phyloP scores from a whole-genome alignment of 2,888 invertebrate species.

The Eupithecia inturbata region DNA sequence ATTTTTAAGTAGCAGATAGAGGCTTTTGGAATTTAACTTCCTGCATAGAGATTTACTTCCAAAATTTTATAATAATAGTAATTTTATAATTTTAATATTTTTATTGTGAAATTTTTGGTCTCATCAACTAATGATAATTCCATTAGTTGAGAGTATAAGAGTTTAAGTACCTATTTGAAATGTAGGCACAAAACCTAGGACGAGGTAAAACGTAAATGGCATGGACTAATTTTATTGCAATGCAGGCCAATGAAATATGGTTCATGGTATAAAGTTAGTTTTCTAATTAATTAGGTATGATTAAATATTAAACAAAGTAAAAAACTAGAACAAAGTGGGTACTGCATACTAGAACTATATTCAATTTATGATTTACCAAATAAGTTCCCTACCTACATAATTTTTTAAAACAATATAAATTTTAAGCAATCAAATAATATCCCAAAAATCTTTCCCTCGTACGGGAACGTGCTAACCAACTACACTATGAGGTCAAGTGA shows the following conservation, averaged over 20 bases:
- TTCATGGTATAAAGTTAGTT: neutral
- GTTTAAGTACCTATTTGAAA: conserved; percentile 9
- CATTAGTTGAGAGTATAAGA: neutral
- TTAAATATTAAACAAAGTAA: neutral
- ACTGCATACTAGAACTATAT: neutral
- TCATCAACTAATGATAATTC: too few relatives aligned
- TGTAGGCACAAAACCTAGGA: conserved; percentile 6
- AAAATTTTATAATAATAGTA: neutral
- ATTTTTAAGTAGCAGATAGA: neutral
- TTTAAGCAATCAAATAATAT: too few relatives aligned
- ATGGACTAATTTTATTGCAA: neutral
- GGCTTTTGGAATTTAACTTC: neutral
- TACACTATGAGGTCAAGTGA: too few relatives aligned
- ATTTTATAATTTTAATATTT: too few relatives aligned
- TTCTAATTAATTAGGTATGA: neutral
- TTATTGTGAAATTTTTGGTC: too few relatives aligned
- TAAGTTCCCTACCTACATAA: neutral
- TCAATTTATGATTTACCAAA: neutral
- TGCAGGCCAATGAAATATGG: neutral
- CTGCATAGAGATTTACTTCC: neutral
- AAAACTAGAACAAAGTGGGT: neutral
- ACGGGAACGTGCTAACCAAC: too few relatives aligned
- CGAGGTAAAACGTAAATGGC: neutral
- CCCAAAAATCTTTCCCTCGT: too few relatives aligned
- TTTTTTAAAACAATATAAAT: neutral